A percentile compares a stretch with the other conserved stretches of the same genome.
Evolutionary conservation across 2,113 vertebrate genomes (phyloP).

Genomic region (Microcebus griseorufus): DNA sequence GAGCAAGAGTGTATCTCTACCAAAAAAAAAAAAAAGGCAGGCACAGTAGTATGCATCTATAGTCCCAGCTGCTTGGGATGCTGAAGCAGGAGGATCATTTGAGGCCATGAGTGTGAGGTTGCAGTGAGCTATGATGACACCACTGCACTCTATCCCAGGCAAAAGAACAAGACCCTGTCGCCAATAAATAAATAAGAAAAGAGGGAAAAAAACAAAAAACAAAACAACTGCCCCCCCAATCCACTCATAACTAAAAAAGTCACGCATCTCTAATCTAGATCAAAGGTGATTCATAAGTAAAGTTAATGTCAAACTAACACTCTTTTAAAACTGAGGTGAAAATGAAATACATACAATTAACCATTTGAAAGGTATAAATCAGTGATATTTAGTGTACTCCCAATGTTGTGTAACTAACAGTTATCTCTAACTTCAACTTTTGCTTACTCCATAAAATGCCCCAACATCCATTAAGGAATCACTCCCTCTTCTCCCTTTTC

Average conservation of each 20-base stretch:
- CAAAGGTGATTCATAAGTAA: neutral
- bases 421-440: neutral
- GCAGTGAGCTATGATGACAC: too few species aligned
- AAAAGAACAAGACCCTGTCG: too few species aligned
- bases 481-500: neutral
- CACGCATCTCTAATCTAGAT: neutral
- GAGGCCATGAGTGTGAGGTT: too few species aligned
- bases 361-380: neutral
- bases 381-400: neutral
- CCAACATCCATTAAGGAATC: neutral
- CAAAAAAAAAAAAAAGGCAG: too few species aligned
- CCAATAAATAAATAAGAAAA: too few species aligned
- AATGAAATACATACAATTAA: neutral
- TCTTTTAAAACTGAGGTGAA: neutral
- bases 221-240: neutral
- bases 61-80: too few species aligned
- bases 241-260: neutral
- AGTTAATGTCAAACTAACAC: neutral
- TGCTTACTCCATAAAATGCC: neutral
- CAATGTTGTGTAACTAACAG: neutral
- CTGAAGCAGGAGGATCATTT: too few species aligned
- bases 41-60: too few species aligned
- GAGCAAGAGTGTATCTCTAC: too few species aligned
- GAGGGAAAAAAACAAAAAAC: too few species aligned
- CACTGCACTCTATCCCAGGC: too few species aligned